Evolutionary conservation across 1,140 invertebrate species (phyloP).

Genomic region (Drosophila mojavensis): DNA sequence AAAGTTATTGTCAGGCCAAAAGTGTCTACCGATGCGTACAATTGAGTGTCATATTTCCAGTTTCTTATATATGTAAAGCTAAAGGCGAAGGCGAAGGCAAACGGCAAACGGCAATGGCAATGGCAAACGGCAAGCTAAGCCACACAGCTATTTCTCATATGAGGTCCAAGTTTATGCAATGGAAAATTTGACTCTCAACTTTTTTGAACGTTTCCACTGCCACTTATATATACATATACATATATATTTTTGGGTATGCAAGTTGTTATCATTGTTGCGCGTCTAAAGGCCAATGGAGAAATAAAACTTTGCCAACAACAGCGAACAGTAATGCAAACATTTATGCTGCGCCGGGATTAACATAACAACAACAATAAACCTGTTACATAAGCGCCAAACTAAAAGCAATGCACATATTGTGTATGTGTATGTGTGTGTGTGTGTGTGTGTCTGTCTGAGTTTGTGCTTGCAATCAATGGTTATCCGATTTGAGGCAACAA

Average conservation of each 20-base stretch:
- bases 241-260: conserved; percentile 45
- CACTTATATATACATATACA: neutral
- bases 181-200: conserved; percentile 43
- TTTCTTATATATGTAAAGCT: conserved; percentile 66
- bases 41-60: conserved; percentile 81
- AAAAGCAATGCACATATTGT: conserved; percentile 30
- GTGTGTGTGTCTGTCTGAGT: conserved; percentile 16
- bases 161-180: conserved; percentile 57
- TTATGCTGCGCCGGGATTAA: conserved; percentile 72
- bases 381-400: conserved; percentile 35
- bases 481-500: conserved; percentile 55
- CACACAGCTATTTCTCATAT: conserved; percentile 21
- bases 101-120: too few species aligned
- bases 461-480: conserved; percentile 60
- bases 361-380: conserved; percentile 45
- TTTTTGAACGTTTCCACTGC: conserved; percentile 50
- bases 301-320: conserved; percentile 67
- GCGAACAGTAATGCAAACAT: conserved; percentile 58
- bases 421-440: conserved; percentile 7
- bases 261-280: conserved; percentile 82
- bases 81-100: conserved; percentile 7
- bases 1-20: conserved; percentile 78
- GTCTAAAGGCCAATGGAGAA: conserved; percentile 78
- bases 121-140: neutral
- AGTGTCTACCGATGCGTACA: conserved; percentile 76